Evolutionary conservation across 2,113 vertebrate species (phyloP), one percentile per base, ranked within the genome.

Genomic region (Herpailurus yagouaroundi): DNA sequence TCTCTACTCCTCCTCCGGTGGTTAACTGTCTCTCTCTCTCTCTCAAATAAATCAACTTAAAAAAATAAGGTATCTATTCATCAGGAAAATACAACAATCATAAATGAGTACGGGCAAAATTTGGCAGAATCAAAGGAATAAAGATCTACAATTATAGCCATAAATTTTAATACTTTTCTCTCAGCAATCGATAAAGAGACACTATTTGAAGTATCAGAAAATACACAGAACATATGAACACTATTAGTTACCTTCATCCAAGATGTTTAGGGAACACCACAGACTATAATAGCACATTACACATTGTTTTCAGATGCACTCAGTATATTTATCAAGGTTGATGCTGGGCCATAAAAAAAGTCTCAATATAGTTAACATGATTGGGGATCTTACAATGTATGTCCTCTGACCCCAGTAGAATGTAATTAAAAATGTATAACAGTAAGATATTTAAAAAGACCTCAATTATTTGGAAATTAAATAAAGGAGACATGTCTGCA

Each of bases 121-220:
- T 41, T 52, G 27, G 69, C 79, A 33, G 76, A 93, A 55, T 69
- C 31, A 25, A 89, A 89, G 45, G 48, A 89, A 74, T 41, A 82
- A 36, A 84, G 12, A 45, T 85, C 11, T 29, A 33, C 8, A 64
- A 29, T 81, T 38, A 68, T 21, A 31, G 10, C 15, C 41, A 41
- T 14, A 81, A 23, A 71, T 64, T 82, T 29, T 88, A 79, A n/a
- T 71, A 18, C 7, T 9, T 9, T 8, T 73, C 3, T 87, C 21
- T 71, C 29, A 83, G 16, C 21, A 73, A 31, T 0, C 64, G 21
- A 86, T 14, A 84, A 79, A 55, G 8, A 93, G 41, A 63, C 1
- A 45, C 87, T 93, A 80, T 19, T 12, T 52, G 73, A 88, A 94
- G 57, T 83, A 91, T 33, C 15, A 77, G 14, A 48, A 41, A 74